A percentile compares a stretch with the other conserved stretches of the same genome.
These are phyloP conservation scores for Vombatus ursinus DNA, from an alignment of 2,113 vertebrate species.

Conservation along the genomic window DNA sequence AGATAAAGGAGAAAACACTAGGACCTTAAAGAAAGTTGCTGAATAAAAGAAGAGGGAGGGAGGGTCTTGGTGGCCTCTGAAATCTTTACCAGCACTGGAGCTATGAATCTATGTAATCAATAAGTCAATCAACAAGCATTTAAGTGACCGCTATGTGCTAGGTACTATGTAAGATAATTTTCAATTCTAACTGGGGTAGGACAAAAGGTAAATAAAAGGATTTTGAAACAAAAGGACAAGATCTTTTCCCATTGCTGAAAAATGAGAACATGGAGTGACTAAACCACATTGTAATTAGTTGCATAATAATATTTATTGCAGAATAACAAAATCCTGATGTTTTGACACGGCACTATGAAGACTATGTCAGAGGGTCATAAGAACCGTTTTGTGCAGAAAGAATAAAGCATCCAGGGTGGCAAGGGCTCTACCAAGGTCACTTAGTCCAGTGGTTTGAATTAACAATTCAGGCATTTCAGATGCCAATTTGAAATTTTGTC, in stretches of 20 bases:
- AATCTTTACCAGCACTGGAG: background rate
- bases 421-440: background rate
- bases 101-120: background rate
- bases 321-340: background rate
- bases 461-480: background rate
- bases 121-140: background rate
- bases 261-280: conserved; percentile 1
- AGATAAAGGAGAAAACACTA: background rate
- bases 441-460: background rate
- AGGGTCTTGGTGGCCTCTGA: background rate
- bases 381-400: background rate
- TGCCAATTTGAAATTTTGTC: background rate
- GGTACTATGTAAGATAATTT: background rate
- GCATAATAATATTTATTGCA: background rate
- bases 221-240: conserved; percentile 3
- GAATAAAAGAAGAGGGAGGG: conserved; percentile 1
- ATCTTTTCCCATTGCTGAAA: conserved; percentile 13
- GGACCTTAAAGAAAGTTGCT: background rate
- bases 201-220: background rate
- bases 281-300: background rate
- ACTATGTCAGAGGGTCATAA: background rate
- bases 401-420: background rate
- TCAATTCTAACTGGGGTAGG: background rate
- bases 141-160: background rate
- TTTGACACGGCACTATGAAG: background rate